Conservation (phyloP, 2,888 invertebrate species). For the Hyposoter dolosus region DNA sequence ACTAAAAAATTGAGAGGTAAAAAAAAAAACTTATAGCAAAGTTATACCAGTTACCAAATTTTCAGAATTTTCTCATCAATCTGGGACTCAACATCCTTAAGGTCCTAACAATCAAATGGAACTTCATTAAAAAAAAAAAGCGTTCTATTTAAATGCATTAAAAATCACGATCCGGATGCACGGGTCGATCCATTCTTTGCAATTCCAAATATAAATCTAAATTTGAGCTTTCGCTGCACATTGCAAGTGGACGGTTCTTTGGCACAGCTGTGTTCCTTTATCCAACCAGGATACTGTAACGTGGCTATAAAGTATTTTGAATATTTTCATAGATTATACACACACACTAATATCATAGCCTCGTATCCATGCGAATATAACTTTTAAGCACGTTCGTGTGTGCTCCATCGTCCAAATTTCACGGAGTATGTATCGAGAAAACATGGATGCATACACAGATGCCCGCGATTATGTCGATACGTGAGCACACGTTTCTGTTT, state of each 20-base stretch:
- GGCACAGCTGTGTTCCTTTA: constrained; percentile 18
- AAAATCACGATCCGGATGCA: not conserved
- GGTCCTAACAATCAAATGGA: no score
- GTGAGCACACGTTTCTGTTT: constrained; percentile 2
- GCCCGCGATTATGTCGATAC: not conserved
- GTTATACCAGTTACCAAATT: no score
- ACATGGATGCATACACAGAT: not conserved
- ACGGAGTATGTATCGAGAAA: not conserved
- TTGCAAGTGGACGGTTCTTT: constrained; percentile 10
- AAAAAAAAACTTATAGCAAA: no score
- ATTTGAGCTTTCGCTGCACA: not conserved
- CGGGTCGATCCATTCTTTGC: not conserved
- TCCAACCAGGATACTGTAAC: constrained; percentile 1
- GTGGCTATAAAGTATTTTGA: not conserved
- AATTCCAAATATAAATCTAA: constrained; percentile 11
- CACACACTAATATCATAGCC: not conserved
- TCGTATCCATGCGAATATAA: not conserved
- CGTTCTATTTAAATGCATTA: not conserved
- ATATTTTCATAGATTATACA: not conserved
- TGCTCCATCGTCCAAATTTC: not conserved
- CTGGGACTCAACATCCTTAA: no score
- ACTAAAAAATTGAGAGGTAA: no score
- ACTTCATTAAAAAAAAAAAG: not conserved
- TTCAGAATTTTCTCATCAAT: no score
- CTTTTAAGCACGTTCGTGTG: not conserved